Evolutionary conservation across 2,113 vertebrate species (phyloP).

Genomic region (Hippocampus guttulatus): DNA sequence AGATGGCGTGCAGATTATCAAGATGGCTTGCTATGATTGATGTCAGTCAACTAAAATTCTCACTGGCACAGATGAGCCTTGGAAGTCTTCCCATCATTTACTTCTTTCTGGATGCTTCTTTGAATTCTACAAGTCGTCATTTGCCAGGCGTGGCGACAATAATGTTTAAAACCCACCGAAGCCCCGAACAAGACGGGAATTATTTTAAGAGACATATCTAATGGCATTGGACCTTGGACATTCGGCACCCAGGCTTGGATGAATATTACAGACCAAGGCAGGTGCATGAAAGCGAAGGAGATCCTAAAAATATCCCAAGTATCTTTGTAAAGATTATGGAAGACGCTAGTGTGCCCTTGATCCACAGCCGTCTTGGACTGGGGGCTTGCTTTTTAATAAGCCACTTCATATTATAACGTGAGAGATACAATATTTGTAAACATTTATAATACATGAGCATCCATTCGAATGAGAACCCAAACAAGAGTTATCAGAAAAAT

Average conservation of each 20-base stretch:
- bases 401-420: neutral
- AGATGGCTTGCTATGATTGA: slow-evolving; percentile 25
- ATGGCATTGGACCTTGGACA: slow-evolving; percentile 70
- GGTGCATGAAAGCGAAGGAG: slow-evolving; percentile 77
- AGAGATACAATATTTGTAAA: neutral
- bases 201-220: slow-evolving; percentile 80
- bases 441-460: neutral
- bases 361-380: neutral
- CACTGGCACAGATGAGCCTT: neutral
- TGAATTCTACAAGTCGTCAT: neutral
- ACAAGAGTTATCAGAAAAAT: neutral
- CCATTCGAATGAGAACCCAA: neutral
- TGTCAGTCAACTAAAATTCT: slow-evolving; percentile 11
- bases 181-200: slow-evolving; percentile 32
- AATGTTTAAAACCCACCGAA: slow-evolving; percentile 45
- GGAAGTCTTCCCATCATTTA: neutral
- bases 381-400: slow-evolving; percentile 2
- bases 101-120: neutral
- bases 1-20: slow-evolving; percentile 16
- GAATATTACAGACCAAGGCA: slow-evolving; percentile 82
- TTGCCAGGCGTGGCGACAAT: slow-evolving; percentile 31
- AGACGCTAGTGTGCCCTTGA: slow-evolving; percentile 51
- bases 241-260: slow-evolving; percentile 68
- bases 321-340: slow-evolving; percentile 46
- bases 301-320: slow-evolving; percentile 84